Percentiles rank a stretch among this genome's conserved stretches.
Evolutionary conservation across 2,797 vertebrate genomes (phyloP).

Genomic region (Peromyscus attwateri): DNA sequence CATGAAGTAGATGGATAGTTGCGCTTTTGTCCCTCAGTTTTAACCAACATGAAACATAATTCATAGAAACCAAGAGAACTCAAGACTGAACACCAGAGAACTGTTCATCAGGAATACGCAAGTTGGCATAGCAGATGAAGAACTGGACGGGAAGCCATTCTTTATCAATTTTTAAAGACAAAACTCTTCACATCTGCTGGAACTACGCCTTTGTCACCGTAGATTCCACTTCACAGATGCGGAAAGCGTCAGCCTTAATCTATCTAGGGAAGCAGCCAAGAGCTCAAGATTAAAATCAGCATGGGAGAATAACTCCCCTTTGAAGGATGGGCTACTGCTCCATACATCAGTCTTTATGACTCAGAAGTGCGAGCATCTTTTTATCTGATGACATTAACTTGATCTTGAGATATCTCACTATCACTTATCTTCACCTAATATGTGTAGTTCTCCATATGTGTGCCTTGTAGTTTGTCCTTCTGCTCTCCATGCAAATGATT

Average conservation of each 20-base stretch:
- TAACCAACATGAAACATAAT: background rate
- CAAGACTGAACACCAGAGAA: background rate
- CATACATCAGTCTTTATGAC: constrained; percentile 22
- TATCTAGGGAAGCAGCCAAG: constrained; percentile 54
- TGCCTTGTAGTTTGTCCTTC: constrained; percentile 6
- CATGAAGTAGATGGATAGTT: background rate
- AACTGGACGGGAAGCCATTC: background rate
- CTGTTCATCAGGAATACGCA: constrained; percentile 19
- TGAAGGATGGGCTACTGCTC: constrained; percentile 2
- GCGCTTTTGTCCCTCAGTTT: background rate
- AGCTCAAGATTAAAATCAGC: constrained; percentile 57
- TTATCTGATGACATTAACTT: constrained; percentile 52
- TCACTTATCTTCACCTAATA: background rate
- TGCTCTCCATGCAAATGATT: background rate
- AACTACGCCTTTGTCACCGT: background rate
- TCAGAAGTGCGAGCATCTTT: background rate
- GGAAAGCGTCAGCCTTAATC: constrained; percentile 26
- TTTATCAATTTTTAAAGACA: background rate
- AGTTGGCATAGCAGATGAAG: background rate
- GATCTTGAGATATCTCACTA: background rate
- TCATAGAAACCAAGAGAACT: background rate
- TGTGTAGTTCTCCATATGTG: background rate
- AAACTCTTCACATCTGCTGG: background rate
- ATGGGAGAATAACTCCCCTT: constrained; percentile 18
- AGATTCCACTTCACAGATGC: constrained; percentile 45